A percentile compares a stretch with the other conserved stretches of the same genome.
These are phyloP conservation scores for Bagarius yarrelli DNA, from an alignment of 2,113 vertebrate species.

Conservation along the genomic window DNA sequence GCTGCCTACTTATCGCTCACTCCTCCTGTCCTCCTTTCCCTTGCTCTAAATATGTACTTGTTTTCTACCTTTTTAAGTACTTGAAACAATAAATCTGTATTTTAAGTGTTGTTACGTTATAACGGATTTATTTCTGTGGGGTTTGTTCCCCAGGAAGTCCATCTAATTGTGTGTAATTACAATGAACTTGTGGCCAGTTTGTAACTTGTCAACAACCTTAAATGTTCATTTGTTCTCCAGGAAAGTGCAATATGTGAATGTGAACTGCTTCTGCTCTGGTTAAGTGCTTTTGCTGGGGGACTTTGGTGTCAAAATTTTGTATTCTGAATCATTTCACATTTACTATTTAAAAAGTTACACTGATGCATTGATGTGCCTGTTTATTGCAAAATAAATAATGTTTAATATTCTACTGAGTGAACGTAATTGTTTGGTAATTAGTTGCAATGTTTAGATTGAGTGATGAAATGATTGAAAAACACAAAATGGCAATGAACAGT, in stretches of 20 bases:
- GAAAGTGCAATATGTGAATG: conserved; percentile 13
- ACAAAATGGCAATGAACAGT: too few relatives aligned
- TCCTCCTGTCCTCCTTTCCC: not conserved
- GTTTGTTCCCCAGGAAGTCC: not conserved
- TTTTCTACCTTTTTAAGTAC: conserved; percentile 50
- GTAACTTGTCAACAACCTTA: not conserved
- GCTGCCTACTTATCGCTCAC: not conserved
- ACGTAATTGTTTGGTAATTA: too few relatives aligned
- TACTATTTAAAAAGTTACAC: conserved; percentile 3
- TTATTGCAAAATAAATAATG: conserved; percentile 5
- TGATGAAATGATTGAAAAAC: too few relatives aligned
- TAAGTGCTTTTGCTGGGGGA: not conserved
- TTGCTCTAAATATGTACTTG: conserved; percentile 70
- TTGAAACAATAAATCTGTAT: conserved; percentile 60
- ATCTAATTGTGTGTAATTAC: not conserved
- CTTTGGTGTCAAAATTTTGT: not conserved
- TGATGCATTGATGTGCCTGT: not conserved
- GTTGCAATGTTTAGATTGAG: too few relatives aligned
- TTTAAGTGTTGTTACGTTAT: not conserved
- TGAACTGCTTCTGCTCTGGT: not conserved
- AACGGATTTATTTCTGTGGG: not conserved
- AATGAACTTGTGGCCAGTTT: not conserved
- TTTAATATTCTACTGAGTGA: not conserved
- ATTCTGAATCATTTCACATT: not conserved
- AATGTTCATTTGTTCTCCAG: not conserved